Evolutionary conservation across 1,140 invertebrate species (phyloP).

Genomic region (Charaxes varanes): DNA sequence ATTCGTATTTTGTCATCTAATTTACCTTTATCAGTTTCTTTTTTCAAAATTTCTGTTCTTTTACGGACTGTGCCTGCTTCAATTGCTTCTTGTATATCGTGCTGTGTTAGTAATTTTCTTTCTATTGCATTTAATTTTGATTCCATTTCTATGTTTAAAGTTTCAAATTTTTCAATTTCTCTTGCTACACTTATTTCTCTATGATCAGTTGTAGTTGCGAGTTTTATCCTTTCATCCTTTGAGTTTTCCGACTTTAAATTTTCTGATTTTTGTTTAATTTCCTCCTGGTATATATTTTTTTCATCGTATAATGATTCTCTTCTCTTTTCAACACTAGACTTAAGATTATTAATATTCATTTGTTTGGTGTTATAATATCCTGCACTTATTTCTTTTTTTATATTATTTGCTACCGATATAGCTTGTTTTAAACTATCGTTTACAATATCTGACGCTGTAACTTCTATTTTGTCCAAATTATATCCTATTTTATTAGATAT

Average conservation of each 20-base stretch:
- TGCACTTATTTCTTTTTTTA: constrained; percentile 1
- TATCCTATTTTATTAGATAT: no score
- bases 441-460: constrained; percentile 27
- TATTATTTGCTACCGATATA: constrained; percentile 3
- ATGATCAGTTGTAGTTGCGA: background rate
- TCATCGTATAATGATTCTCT: constrained; percentile 2
- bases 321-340: no score
- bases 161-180: constrained; percentile 20
- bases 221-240: background rate
- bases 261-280: constrained; percentile 1
- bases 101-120: constrained; percentile 16
- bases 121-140: constrained; percentile 17
- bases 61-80: constrained; percentile 18
- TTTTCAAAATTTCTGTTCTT: constrained; percentile 16
- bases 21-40: constrained; percentile 7
- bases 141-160: constrained; percentile 1
- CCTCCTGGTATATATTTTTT: background rate
- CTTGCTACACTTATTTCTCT: constrained; percentile 7
- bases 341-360: no score
- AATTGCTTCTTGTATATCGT: constrained; percentile 21
- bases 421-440: constrained; percentile 18
- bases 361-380: no score
- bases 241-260: background rate
- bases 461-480: constrained; percentile 43
- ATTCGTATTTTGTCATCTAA: constrained; percentile 16